Conservation (phyloP, 2,797 vertebrate species). For the Notolabrus celidotus region DNA sequence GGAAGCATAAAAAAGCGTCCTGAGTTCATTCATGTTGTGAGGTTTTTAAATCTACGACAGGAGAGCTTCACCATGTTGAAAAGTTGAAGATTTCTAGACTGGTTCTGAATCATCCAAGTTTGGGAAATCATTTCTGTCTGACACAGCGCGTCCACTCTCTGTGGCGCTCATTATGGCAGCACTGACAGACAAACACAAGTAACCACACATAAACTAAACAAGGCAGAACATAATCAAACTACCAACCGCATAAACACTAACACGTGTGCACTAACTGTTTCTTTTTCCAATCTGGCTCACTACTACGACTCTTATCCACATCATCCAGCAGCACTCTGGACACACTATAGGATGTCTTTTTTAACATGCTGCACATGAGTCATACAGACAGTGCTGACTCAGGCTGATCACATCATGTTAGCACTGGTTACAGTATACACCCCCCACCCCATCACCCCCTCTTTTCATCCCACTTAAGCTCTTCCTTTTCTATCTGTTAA, state of each 20-base stretch:
- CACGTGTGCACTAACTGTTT: conserved; percentile 31
- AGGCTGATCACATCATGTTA: conserved; percentile 64
- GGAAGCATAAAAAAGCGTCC: conserved; percentile 1
- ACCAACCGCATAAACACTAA: conserved; percentile 43
- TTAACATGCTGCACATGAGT: conserved; percentile 70
- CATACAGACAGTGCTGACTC: conserved; percentile 77
- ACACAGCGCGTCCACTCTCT: conserved; percentile 4
- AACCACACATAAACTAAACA: conserved; percentile 46
- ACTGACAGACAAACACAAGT: conserved; percentile 20
- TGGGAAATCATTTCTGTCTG: conserved; percentile 1
- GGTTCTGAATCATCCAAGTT: conserved; percentile 10
- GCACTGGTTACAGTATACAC: conserved; percentile 53
- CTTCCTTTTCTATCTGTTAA: conserved; percentile 37
- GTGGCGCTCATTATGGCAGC: conserved; percentile 24
- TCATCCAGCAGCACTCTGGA: conserved; percentile 3
- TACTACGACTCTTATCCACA: conserved; percentile 25
- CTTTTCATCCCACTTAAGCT: conserved; percentile 58
- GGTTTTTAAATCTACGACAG: background rate
- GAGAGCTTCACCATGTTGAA: background rate
- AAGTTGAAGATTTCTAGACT: conserved; percentile 1
- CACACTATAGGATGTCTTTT: conserved; percentile 30
- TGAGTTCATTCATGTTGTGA: background rate
- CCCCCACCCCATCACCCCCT: conserved; percentile 30
- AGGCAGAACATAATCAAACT: conserved; percentile 35
- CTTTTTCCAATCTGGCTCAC: conserved; percentile 19